These are phyloP conservation scores for Oreochromis niloticus DNA, from an alignment of 2,113 vertebrate genomes.

Conservation along the genomic window DNA sequence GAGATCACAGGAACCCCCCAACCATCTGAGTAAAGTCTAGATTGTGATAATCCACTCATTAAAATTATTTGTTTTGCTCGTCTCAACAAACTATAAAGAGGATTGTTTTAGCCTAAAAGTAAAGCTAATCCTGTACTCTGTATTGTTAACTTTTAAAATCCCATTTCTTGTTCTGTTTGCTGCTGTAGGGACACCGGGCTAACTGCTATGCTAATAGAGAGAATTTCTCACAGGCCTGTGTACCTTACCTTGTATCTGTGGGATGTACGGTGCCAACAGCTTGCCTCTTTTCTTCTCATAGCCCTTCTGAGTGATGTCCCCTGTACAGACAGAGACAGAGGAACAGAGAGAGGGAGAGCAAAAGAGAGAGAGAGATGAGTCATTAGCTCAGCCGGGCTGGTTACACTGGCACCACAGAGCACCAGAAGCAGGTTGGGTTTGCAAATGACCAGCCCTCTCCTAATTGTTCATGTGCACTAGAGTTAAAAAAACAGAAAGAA, in stretches of 20 bases:
- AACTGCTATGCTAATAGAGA: background rate
- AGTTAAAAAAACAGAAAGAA: background rate
- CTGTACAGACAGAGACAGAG: conserved; percentile 63
- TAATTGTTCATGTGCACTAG: background rate
- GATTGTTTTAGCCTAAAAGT: background rate
- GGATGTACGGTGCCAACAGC: conserved; percentile 77
- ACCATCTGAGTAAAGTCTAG: background rate
- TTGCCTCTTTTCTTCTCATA: conserved; percentile 83
- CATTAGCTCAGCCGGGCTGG: conserved; percentile 56
- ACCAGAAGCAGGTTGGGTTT: conserved; percentile 14
- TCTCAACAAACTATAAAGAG: background rate
- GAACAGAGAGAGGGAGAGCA: conserved; percentile 32
- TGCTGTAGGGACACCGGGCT: background rate
- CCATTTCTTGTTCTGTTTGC: background rate
- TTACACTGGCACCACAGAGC: conserved; percentile 52
- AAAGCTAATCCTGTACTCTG: background rate
- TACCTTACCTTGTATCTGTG: conserved; percentile 77
- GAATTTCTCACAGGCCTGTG: background rate
- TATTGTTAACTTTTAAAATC: background rate
- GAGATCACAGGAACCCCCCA: background rate
- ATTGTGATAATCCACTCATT: background rate
- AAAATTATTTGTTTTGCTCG: background rate
- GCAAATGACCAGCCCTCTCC: background rate
- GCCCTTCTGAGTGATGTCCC: conserved; percentile 83
- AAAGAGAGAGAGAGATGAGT: conserved; percentile 61